phyloP scores from a whole-genome alignment of 2,797 vertebrate species.

The Chrosomus eos region DNA sequence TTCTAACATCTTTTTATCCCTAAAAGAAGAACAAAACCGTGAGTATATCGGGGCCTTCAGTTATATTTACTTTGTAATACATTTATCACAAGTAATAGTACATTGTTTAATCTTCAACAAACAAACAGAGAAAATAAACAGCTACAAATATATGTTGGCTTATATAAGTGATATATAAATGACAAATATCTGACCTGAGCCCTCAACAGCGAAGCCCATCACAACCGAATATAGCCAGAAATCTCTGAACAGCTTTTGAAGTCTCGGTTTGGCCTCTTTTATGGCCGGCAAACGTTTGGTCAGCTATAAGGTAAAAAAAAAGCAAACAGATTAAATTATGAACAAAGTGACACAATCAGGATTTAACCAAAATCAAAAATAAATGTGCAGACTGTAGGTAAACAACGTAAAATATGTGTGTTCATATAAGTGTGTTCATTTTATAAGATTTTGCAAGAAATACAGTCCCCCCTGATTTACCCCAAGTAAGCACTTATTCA shows the following conservation, averaged over 20 bases:
- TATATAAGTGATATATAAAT: not conserved
- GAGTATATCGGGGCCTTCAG: not conserved
- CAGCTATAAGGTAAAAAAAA: slow-evolving; percentile 73
- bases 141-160: not conserved
- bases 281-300: slow-evolving; percentile 90
- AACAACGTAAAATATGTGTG: not conserved
- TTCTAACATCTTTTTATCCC: not conserved
- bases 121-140: not conserved
- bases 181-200: slow-evolving; percentile 83
- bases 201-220: slow-evolving; percentile 97
- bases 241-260: slow-evolving; percentile 96
- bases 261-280: slow-evolving; percentile 92
- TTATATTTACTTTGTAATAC: not conserved
- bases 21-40: not conserved
- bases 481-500: not conserved
- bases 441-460: not conserved
- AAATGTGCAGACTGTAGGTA: not conserved
- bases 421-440: rapidly evolving
- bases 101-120: not conserved
- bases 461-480: not conserved
- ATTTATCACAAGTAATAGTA: not conserved
- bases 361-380: no score
- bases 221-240: slow-evolving; percentile 98
- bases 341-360: not conserved
- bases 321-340: not conserved